Evolutionary conservation across 1,140 invertebrate species (phyloP), one percentile per base, ranked within the genome.

Genomic region (Ridgeia piscesae): DNA sequence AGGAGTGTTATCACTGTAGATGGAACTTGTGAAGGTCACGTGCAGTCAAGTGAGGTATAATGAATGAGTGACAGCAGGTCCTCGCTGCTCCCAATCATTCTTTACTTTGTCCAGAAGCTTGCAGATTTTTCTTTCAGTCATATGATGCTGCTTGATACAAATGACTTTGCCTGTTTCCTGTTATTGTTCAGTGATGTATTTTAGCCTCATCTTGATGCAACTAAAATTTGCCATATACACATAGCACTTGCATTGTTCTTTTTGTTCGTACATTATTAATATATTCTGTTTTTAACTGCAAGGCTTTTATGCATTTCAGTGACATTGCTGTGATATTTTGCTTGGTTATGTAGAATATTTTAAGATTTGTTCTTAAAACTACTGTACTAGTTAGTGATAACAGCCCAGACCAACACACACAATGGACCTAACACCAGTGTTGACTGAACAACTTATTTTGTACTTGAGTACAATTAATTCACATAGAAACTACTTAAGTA

Each of bases 151-250:
- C 58, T 77, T 77, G 58, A 77, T 31, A 77, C 58, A 31, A 77
- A 77, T 77, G 58, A 77, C 58, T 50, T 50, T 77, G 58, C 58
- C 58, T 77, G 58, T 77, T 77, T 77, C 58, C 58, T 77, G 58
- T 77, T 77, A 77, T 77, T 77, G 58, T 77, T 77, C 58, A 77
- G 58, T 77, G 58, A 77, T 77, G 58, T 77, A 77, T 77, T 77
- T 77, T 77, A 77, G 58, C 58, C 58, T 77, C 58, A 77, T 77
- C 58, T 77, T 77, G 58, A 77, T 77, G 58, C 58, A 77, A 77
- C 58, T 77, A 77, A 77, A 77, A 17, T 77, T 77, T 6, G 58
- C 58, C 58, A 77, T 77, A 77, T 77, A 77, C 58, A 77, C 58
- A 77, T 21, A 77, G 17, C 58, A 77, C 58, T 77, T 0, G 48